phyloP scores from a whole-genome alignment of 2,113 vertebrate species.

The Silurus asotus region DNA sequence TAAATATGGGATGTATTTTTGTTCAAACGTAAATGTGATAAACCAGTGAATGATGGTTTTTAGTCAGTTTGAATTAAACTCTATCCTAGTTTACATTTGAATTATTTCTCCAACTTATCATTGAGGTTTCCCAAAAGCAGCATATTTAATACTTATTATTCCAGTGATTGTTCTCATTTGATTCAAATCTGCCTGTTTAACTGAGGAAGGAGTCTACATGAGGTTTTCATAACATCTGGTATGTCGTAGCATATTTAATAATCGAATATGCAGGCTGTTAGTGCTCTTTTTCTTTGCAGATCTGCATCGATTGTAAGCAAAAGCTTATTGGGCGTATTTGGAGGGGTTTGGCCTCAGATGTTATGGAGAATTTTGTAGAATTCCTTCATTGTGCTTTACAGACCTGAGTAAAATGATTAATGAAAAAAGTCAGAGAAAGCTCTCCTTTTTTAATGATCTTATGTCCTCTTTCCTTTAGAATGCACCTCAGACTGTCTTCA shows the following conservation, averaged over 20 bases:
- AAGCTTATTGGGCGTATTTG: background rate
- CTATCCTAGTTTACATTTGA: conserved; percentile 19
- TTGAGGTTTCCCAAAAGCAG: background rate
- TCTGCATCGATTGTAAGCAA: background rate
- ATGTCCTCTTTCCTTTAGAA: conserved; percentile 57
- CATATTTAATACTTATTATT: background rate
- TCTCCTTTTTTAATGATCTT: conserved; percentile 49
- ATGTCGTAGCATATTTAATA: background rate
- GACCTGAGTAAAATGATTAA: conserved; percentile 38
- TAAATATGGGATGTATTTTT: conserved; percentile 48
- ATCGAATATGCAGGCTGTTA: background rate
- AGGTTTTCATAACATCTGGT: conserved; percentile 29
- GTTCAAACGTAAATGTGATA: conserved; percentile 25
- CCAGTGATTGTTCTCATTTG: background rate
- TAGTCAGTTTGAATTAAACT: conserved; percentile 49
- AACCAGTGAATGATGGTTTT: conserved; percentile 26
- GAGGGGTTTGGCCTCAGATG: conserved; percentile 5
- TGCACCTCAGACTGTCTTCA: conserved; percentile 57
- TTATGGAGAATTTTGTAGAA: conserved; percentile 41
- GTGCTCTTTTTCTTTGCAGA: background rate
- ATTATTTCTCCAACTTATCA: background rate
- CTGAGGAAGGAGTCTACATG: conserved; percentile 42
- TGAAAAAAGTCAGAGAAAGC: conserved; percentile 43
- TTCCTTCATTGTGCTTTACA: conserved; percentile 28
- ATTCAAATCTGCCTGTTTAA: conserved; percentile 11